Evolutionary conservation across 2,888 invertebrate species (phyloP), one percentile per base, ranked within the genome.

Genomic region (Neocrepidodera transversa): DNA sequence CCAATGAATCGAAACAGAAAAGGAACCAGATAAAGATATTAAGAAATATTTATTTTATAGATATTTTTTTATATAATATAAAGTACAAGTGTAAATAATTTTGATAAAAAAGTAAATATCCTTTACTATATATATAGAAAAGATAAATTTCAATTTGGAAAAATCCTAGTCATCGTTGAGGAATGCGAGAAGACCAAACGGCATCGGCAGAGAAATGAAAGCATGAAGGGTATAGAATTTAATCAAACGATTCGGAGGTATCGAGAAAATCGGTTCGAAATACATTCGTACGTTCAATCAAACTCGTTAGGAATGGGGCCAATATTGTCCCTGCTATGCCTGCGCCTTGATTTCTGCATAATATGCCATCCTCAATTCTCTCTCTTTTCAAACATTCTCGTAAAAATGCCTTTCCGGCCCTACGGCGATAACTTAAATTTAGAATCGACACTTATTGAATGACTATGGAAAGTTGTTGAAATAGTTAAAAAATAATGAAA

Each of bases 221-320:
- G 70, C 71, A 73, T 74, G 72, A 68, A 75, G 71, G 74, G n/a
- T n/a, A 74, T 76, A 76, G 76, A 78, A 78, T 78, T 78, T 78
- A 78, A 77, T 78, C 78, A 78, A 78, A 78, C 72, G 73, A 73
- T 69, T 73, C 32, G 4, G 72, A 74, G 72, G 75, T 74, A 75
- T 75, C 68, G 73, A 68, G 70, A 68, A 66, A 69, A 69, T 52
- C 66, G 63, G 68, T 71, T 68, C 68, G 62, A 72, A 72, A 73
- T 72, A 73, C 67, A 72, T 75, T 72, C 65, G 70, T 70, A 70
- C 67, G 72, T 71, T 72, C 71, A 75, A 75, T 75, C 74, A 73
- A 68, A 67, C 66, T 73, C 72, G 73, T 74, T 72, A 72, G 70
- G 69, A 71, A 69, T 68, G 69, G 68, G 67, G 68, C 70, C 70